These are phyloP conservation scores for Acanthosepion pharaonis DNA, from an alignment of 2,888 invertebrate genomes.

Conservation along the genomic window DNA sequence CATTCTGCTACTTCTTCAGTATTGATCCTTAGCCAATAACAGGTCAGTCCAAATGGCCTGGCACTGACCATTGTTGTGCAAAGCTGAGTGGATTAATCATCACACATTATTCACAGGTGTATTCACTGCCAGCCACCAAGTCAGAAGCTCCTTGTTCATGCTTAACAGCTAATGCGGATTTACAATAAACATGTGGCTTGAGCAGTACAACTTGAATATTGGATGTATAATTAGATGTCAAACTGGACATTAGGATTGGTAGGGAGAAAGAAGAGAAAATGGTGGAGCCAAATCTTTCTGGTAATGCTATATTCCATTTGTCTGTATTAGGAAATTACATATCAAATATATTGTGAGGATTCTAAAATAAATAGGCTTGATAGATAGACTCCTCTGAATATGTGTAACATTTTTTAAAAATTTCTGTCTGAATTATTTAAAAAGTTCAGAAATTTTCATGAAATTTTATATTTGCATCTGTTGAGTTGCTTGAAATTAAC, in stretches of 20 bases:
- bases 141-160: background rate
- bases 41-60: background rate
- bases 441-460: too few species aligned
- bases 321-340: background rate
- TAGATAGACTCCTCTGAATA: too few species aligned
- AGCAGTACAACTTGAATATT: background rate
- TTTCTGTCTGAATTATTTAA: too few species aligned
- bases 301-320: background rate
- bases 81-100: conserved; percentile 13
- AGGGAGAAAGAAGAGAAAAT: background rate
- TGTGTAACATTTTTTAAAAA: too few species aligned
- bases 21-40: background rate
- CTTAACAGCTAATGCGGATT: background rate
- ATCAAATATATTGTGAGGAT: background rate
- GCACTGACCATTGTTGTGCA: conserved; percentile 33
- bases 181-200: background rate
- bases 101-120: conserved; percentile 9
- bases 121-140: background rate
- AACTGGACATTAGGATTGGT: background rate
- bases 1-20: background rate
- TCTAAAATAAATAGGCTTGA: too few species aligned
- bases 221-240: conserved; percentile 23
- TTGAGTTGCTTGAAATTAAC: too few species aligned
- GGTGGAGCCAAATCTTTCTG: background rate
- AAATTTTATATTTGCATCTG: too few species aligned